Base-by-base conservation (phyloP, 2,797 vertebrate species). In the Microcaecilia unicolor region DNA sequence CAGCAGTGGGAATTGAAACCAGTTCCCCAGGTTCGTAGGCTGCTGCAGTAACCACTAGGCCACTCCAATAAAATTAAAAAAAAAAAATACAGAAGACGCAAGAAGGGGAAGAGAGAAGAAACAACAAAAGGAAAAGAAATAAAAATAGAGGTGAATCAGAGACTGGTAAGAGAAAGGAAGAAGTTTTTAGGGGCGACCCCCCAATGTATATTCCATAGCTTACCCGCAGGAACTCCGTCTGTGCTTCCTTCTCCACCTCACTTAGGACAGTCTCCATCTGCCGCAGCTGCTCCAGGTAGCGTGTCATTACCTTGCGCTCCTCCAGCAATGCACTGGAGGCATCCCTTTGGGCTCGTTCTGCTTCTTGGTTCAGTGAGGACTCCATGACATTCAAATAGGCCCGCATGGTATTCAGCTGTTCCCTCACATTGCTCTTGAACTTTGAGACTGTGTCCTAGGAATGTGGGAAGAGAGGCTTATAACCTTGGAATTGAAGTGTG, bases 171-270 rank as follows among this genome's bases (percentile, higher is more conserved):
- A 5, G 15, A 12, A 15, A 10, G 10, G 8, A 6, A 10, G 15
- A 4, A 11, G 2, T 8, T 6, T n/a, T 9, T 24, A 12, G 9
- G 25, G 12, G 9, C 8, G 12, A 17, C 18, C 9, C 15, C 27
- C 9, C 10, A 6, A 9, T 27, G 15, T 9, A 28, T 26, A 12
- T 15, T 15, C 8, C 6, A 28, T n/a, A 2, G 6, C 64, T 74
- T 48, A 78, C 74, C 70, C 58, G 62, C 8, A 78, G 68, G 40
- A 78, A 78, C 25, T 72, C 74, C 0, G 72, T 78, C 51, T 78
- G 74, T 0, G 61, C 58, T 30, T 76, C 68, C 3, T 70, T 67
- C 0, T 70, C 55, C 26, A 76, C 64, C 6, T 71, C 68, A 3
- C 65, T 67, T 53, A 78, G 44, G 34, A 78, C 70, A 6, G 58